These are phyloP conservation scores for Girardinus metallicus DNA, from an alignment of 2,797 vertebrate species.

Conservation along the genomic window DNA sequence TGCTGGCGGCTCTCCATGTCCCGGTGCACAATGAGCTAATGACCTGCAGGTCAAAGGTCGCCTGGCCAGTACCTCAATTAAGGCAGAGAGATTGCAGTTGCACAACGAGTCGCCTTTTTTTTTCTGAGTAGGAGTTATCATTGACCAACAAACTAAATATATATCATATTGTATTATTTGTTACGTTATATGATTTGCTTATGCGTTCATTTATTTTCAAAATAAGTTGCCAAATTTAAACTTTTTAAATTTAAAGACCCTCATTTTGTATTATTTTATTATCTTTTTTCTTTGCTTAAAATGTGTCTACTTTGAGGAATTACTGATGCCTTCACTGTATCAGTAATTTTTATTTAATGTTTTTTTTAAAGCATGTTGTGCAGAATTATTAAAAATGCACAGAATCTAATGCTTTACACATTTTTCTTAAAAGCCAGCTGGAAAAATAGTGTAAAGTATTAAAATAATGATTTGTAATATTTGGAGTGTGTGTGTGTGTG, in stretches of 20 bases:
- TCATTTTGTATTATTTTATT: background rate
- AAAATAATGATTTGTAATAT: background rate
- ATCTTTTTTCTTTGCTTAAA: background rate
- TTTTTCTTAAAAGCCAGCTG: slow-evolving; percentile 17
- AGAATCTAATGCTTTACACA: background rate
- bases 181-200: background rate
- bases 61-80: slow-evolving; percentile 81
- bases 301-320: background rate
- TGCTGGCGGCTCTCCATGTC: slow-evolving; percentile 62
- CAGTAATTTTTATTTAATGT: background rate
- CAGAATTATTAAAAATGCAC: background rate
- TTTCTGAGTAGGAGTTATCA: slow-evolving; percentile 47
- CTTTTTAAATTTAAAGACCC: background rate
- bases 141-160: slow-evolving; percentile 41
- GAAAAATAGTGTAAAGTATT: background rate
- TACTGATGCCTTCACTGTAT: background rate
- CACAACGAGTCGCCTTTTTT: slow-evolving; percentile 52
- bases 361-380: background rate
- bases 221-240: background rate
- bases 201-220: background rate
- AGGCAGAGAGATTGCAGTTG: slow-evolving; percentile 77
- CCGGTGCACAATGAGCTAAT: slow-evolving; percentile 76
- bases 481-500: background rate
- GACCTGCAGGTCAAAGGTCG: slow-evolving; percentile 82
- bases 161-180: background rate